A percentile compares a stretch with the other conserved stretches of the same genome.
Conservation (phyloP, 2,113 vertebrate species). For the Tachysurus vachellii region DNA sequence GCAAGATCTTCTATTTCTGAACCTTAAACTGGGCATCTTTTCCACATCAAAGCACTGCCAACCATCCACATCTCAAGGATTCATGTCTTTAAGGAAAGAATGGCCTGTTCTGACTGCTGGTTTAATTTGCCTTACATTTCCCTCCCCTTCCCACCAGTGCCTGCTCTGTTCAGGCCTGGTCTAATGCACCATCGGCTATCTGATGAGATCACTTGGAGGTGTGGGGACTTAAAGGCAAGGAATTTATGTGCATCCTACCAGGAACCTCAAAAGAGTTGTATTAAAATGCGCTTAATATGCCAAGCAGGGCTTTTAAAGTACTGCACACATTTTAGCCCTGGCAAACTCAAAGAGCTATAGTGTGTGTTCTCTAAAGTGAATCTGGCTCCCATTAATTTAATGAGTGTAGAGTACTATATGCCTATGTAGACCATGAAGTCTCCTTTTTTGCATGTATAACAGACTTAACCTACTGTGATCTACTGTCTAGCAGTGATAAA, state of each 20-base stretch:
- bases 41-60: constrained; percentile 72
- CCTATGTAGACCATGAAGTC: constrained; percentile 68
- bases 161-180: constrained; percentile 59
- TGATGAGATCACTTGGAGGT: constrained; percentile 72
- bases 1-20: constrained; percentile 66
- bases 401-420: constrained; percentile 78
- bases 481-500: constrained; percentile 66
- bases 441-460: constrained; percentile 62
- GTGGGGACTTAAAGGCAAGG: constrained; percentile 71
- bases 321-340: constrained; percentile 69
- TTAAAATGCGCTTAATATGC: constrained; percentile 77
- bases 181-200: constrained; percentile 67
- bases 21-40: constrained; percentile 66
- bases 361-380: constrained; percentile 67
- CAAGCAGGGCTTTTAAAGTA: constrained; percentile 76
- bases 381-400: constrained; percentile 77
- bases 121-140: constrained; percentile 68
- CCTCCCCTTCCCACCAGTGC: constrained; percentile 57
- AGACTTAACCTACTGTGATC: constrained; percentile 65
- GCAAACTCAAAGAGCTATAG: constrained; percentile 77
- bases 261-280: constrained; percentile 74
- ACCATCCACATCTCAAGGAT: constrained; percentile 66
- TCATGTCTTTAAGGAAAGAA: constrained; percentile 72
- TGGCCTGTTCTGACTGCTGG: constrained; percentile 73
- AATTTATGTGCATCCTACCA: constrained; percentile 73